A percentile compares a stretch with the other conserved stretches of the same genome.
phyloP scores from a whole-genome alignment of 2,888 invertebrate genomes.

The Leptopilina myrica region DNA sequence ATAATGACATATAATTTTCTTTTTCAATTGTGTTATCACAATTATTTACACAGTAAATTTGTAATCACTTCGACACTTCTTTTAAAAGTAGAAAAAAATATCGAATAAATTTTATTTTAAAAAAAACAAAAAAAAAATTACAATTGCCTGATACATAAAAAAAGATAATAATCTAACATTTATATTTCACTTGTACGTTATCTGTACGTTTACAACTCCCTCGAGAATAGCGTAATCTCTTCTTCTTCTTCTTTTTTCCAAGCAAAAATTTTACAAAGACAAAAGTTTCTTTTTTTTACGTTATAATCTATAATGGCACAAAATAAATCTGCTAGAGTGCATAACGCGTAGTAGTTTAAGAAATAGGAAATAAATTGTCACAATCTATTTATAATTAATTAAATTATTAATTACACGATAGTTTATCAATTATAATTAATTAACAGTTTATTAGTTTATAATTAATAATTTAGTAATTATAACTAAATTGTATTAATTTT shows the following conservation, averaged over 20 bases:
- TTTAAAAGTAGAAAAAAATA: constrained; percentile 1
- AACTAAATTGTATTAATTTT: too few relatives aligned
- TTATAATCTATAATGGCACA: neutral
- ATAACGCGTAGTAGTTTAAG: neutral
- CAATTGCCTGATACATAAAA: neutral
- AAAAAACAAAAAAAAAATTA: neutral
- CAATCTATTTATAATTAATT: too few relatives aligned
- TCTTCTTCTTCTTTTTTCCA: neutral
- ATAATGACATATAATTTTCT: constrained; percentile 7
- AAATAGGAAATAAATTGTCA: neutral
- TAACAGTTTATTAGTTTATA: too few relatives aligned
- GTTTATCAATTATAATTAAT: too few relatives aligned
- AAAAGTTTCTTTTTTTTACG: neutral
- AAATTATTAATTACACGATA: too few relatives aligned
- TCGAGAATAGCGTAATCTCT: constrained; percentile 6
- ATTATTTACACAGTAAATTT: constrained; percentile 34
- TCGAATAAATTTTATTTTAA: neutral
- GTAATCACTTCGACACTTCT: neutral
- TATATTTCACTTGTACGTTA: constrained; percentile 6
- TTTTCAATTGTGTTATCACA: constrained; percentile 35
- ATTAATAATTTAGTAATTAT: too few relatives aligned
- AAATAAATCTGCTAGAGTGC: neutral
- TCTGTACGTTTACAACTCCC: constrained; percentile 7
- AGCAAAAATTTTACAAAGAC: neutral
- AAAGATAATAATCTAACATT: constrained; percentile 10